phyloP scores from a whole-genome alignment of 2,797 vertebrate species.

The Cichlasoma orientale region DNA sequence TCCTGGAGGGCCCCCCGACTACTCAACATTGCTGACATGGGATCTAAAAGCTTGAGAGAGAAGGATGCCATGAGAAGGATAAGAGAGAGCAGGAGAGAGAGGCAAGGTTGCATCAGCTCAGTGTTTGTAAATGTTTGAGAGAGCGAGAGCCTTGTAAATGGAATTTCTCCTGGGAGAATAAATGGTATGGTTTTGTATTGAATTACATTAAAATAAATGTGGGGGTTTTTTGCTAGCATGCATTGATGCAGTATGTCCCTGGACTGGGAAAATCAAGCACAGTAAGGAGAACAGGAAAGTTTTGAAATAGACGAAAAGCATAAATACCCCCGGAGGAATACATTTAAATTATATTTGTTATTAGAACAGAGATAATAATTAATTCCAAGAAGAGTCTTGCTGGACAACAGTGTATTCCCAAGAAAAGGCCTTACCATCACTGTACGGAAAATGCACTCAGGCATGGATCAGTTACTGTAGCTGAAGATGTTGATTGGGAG shows the following conservation, averaged over 20 bases:
- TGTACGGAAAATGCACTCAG: slow-evolving; percentile 71
- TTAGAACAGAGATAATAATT: slow-evolving; percentile 36
- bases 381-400: slow-evolving; percentile 41
- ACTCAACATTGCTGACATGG: slow-evolving; percentile 31
- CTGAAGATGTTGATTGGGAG: slow-evolving; percentile 34
- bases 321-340: slow-evolving; percentile 22
- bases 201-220: slow-evolving; percentile 30
- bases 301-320: slow-evolving; percentile 16
- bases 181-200: slow-evolving; percentile 49
- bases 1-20: slow-evolving; percentile 16
- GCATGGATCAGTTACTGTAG: slow-evolving; percentile 61
- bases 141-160: slow-evolving; percentile 50
- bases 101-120: slow-evolving; percentile 32
- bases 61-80: slow-evolving; percentile 14
- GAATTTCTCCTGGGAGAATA: slow-evolving; percentile 45
- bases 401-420: slow-evolving; percentile 46
- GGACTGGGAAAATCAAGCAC: neutral
- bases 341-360: slow-evolving; percentile 30
- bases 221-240: slow-evolving; percentile 13
- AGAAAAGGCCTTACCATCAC: slow-evolving; percentile 58
- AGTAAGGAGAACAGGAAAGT: neutral
- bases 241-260: neutral
- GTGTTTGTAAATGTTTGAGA: slow-evolving; percentile 62
- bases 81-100: slow-evolving; percentile 5
- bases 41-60: slow-evolving; percentile 48